Base-by-base conservation (phyloP, 2,113 vertebrate species). In the Thunnus maccoyii region DNA sequence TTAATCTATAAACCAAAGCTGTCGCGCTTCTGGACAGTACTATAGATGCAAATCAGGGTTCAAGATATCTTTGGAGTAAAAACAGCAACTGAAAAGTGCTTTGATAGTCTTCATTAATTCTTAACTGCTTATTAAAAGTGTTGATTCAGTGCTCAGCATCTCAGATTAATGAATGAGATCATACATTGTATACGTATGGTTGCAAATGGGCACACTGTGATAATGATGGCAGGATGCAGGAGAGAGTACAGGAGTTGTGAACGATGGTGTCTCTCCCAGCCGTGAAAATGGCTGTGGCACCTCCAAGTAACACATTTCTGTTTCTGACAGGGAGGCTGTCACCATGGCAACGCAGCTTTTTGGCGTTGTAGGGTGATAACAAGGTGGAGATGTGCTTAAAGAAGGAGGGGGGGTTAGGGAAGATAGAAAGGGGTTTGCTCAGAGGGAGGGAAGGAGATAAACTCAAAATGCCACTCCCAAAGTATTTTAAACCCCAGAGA, bases 311-410 rank as follows among this genome's bases (percentile, higher is more conserved):
- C 91, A 92, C 83, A 82, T 92, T 88, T 86, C 82, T 81, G 65
- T 72, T 65, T 88, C 69, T 51, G 48, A 78, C n/a, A 20, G 88
- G 82, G 76, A 90, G 78, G 77, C 84, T 83, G 91, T 94, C 83
- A 1, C 91, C 73, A 94, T 94, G 88, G 91, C 68, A 85, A 93
- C 89, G 1, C 54, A 76, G 89, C 80, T 86, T 90, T 92, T 89
- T 85, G 84, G 86, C 79, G 88, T 87, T 85, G 81, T 73, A 9
- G 81, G 84, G 86, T 84, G 90, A 93, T 91, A 93, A 93, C 91
- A 93, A 93, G 91, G 90, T 92, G 88, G 82, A 78, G 85, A 91
- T 88, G 86, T 86, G 86, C 60, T 82, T 78, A 74, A 80, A 84
- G 56, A 72, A 36, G 48, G 57, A 61, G 55, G 25, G 54, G 46